These are phyloP conservation scores for Drosophila punjabiensis DNA, from an alignment of 1,140 invertebrate species.

Conservation along the genomic window DNA sequence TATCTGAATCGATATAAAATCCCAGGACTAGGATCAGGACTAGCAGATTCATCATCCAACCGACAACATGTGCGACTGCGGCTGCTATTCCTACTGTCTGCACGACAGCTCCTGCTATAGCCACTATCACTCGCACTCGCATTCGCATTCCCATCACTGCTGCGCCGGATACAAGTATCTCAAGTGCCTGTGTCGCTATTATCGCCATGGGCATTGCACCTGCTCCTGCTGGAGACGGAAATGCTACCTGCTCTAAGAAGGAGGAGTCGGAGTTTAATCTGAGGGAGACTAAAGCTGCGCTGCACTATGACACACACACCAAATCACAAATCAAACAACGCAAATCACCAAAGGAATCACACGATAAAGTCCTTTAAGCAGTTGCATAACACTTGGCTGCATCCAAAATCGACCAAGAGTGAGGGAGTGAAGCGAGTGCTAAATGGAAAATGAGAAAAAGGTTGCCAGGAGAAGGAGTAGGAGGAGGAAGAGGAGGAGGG, in stretches of 20 bases:
- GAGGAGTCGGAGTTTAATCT: not conserved
- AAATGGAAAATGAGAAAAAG: conserved; percentile 1
- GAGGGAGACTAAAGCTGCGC: not conserved
- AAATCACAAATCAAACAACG: conserved; percentile 71
- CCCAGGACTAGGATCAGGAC: not conserved
- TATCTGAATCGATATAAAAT: not conserved
- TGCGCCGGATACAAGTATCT: conserved; percentile 80
- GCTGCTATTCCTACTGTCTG: conserved; percentile 76
- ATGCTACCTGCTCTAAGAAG: conserved; percentile 73
- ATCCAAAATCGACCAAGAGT: conserved; percentile 46
- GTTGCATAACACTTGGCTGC: conserved; percentile 83
- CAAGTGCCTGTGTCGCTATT: conserved; percentile 76
- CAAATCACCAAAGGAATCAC: conserved; percentile 63
- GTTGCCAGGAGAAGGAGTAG: not conserved
- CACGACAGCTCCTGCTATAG: conserved; percentile 74
- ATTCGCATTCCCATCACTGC: conserved; percentile 73
- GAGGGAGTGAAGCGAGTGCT: conserved; percentile 6
- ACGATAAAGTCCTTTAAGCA: conserved; percentile 82
- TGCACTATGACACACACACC: conserved; percentile 28
- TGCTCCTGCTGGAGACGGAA: conserved; percentile 78
- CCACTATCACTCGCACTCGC: conserved; percentile 65
- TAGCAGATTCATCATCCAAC: not conserved
- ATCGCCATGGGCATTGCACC: conserved; percentile 76
- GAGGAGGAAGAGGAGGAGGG: conserved; percentile 4
- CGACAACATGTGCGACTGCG: conserved; percentile 74